Percentiles rank a stretch among this genome's conserved stretches.
Conservation (phyloP, 2,113 vertebrate species). For the Heptranchias perlo region DNA sequence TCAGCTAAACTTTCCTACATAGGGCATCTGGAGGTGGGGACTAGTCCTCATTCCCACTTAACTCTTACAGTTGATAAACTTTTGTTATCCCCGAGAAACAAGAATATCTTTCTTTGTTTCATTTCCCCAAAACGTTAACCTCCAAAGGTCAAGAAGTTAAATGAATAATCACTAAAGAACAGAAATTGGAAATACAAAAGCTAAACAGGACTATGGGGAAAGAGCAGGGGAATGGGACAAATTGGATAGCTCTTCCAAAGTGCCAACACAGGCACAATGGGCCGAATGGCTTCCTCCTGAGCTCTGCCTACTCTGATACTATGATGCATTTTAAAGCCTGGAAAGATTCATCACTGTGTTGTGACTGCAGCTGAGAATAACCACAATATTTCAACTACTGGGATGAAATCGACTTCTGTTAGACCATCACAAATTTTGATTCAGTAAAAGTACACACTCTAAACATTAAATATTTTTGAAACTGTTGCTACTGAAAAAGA, state of each 20-base stretch:
- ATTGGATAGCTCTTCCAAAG: no score
- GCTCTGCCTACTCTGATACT: no score
- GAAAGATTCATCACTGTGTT: neutral
- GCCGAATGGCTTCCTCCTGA: no score
- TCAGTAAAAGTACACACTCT: neutral
- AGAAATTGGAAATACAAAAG: neutral
- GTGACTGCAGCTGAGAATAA: neutral
- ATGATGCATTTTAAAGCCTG: neutral
- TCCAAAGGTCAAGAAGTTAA: neutral
- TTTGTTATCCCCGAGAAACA: neutral
- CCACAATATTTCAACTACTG: neutral
- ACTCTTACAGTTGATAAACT: neutral
- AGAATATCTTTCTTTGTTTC: neutral
- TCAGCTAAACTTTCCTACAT: neutral
- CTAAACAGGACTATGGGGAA: no score
- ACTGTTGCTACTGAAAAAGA: neutral
- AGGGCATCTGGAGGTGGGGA: neutral
- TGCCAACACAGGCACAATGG: no score
- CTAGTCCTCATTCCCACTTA: neutral
- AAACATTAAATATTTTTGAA: neutral
- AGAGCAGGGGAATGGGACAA: no score
- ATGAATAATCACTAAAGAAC: neutral
- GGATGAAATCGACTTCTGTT: neutral
- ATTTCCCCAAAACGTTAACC: neutral
- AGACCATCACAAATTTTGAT: neutral